Base-by-base conservation (phyloP, 2,113 vertebrate species). In the Lophura nycthemera region DNA sequence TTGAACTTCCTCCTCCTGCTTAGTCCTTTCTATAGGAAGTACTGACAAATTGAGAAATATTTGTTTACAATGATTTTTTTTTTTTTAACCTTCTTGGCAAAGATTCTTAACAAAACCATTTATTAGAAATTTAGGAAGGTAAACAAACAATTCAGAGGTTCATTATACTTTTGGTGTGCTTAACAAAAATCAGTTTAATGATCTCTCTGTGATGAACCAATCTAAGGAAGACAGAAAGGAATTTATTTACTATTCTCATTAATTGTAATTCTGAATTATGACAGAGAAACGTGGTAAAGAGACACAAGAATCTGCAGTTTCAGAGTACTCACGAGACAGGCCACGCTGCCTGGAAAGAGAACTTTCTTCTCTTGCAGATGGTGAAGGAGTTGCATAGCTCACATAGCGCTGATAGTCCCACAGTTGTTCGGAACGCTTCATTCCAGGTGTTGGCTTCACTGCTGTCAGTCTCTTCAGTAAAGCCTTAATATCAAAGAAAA, bases 381-480 rank as follows among this genome's bases (percentile, higher is more conserved):
- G 83, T 5, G 95, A 83, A 47, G 93, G 90, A 84, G 83, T 98
- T 32, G 98, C 79, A 40, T 98, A 98, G 64, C 96, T 93, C 48
- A 97, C 97, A 4, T 98, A 98, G 14, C 98, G 98, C 86, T 99
- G 98, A 82, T 99, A 99, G 95, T 99, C 98, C 83, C 98, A 92
- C 80, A 99, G 85, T 29, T 99, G 99, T 24, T 99, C 98, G 18
- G 98, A 97, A 22, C 99, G 98, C 61, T 92, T 98, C 96, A 99
- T 97, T 40, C 98, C 98, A 76, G 97, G 95, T 29, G 99, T 98
- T 34, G 99, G 98, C 76, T 99, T 99, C 86, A 99, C 98, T 5
- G 98, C 97, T 97, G 99, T 98, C 88, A 99, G 96, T 81, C 98
- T 98, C 96, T 98, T 99, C 89, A 99, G 95, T 40, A 99, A 97